Percentiles rank a stretch among this genome's conserved stretches.
phyloP scores from a whole-genome alignment of 2,888 invertebrate species.

The Dione juno region DNA sequence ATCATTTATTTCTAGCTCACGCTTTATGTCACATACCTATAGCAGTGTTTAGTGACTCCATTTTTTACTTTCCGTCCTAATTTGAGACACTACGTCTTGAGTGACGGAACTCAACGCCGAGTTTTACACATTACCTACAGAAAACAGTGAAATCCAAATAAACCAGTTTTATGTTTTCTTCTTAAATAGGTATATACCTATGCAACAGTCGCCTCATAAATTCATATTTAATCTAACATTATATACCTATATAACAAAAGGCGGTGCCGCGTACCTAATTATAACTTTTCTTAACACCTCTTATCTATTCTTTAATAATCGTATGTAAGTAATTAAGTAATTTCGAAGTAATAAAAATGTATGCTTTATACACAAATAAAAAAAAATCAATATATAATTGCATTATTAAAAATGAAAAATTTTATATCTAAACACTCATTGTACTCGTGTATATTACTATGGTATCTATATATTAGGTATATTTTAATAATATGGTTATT shows the following conservation, averaged over 20 bases:
- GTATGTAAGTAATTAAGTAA: slow-evolving; percentile 18
- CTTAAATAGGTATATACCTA: background rate
- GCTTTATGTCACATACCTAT: no score
- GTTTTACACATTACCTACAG: no score
- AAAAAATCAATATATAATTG: slow-evolving; percentile 9
- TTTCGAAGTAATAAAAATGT: slow-evolving; percentile 10
- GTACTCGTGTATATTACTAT: no score
- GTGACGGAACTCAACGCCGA: no score
- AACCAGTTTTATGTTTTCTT: background rate
- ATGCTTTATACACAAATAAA: background rate
- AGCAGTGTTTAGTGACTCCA: no score
- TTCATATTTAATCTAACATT: slow-evolving; percentile 9
- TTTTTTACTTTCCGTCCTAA: no score
- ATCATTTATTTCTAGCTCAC: no score
- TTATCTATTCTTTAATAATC: background rate
- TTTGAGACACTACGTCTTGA: no score
- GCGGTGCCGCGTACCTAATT: background rate
- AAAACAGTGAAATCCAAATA: no score
- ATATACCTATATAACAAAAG: slow-evolving; percentile 13
- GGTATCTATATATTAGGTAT: no score
- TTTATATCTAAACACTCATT: background rate
- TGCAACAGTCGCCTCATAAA: background rate
- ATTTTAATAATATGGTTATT: no score
- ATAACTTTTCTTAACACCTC: slow-evolving; percentile 1
- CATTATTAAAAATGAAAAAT: background rate